Conservation (phyloP, 2,797 vertebrate genomes). For the Dromococcyx pavoninus region DNA sequence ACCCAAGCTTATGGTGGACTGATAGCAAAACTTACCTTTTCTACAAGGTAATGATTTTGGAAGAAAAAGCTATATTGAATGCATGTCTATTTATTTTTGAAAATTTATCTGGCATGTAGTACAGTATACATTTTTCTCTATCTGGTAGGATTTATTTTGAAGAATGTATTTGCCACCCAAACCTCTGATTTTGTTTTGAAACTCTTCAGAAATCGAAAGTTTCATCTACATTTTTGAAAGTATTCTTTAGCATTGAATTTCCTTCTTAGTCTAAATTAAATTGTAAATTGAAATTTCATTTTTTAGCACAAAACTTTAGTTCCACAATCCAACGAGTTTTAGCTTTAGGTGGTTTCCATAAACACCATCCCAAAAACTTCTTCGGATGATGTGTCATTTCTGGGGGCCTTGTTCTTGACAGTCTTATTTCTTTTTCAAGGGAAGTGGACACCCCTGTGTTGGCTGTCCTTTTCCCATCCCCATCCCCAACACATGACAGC, state of each 20-base stretch:
- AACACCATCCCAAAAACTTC: background rate
- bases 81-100: background rate
- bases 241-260: background rate
- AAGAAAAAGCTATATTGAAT: background rate
- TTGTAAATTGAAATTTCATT: background rate
- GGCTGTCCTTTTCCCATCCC: background rate
- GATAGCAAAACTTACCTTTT: background rate
- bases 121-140: background rate
- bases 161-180: background rate
- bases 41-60: background rate
- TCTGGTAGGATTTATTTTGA: background rate
- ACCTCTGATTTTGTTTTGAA: background rate
- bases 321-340: background rate
- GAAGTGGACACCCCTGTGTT: background rate
- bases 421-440: background rate
- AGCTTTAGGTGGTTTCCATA: background rate
- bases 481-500: background rate
- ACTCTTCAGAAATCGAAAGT: background rate
- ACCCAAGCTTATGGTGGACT: background rate
- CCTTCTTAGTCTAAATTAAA: background rate
- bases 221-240: background rate
- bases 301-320: background rate
- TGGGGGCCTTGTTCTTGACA: background rate
- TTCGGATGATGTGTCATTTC: background rate
- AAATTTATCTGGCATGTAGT: background rate